Percentiles rank a stretch among this genome's conserved stretches.
Evolutionary conservation across 2,113 vertebrate species (phyloP).

Genomic region (Planiliza haematocheilus): DNA sequence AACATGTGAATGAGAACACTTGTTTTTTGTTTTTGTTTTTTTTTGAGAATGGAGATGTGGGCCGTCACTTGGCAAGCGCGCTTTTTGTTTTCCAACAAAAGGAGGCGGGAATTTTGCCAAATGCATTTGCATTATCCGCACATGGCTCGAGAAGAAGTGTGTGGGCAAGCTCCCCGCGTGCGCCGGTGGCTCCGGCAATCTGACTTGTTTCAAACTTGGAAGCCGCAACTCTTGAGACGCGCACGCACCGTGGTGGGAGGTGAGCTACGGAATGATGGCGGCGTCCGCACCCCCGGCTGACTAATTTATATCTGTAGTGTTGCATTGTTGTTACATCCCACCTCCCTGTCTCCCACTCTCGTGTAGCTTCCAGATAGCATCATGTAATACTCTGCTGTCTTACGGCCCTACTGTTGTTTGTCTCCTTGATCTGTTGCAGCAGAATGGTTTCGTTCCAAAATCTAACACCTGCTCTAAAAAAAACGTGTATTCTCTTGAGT

Average conservation of each 20-base stretch:
- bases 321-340: slow-evolving; percentile 22
- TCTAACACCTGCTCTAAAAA: too few relatives aligned
- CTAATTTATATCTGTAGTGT: slow-evolving; percentile 7
- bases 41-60: too few relatives aligned
- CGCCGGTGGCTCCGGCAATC: not conserved
- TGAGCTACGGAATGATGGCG: not conserved
- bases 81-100: slow-evolving; percentile 25
- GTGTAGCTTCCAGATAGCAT: too few relatives aligned
- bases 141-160: slow-evolving; percentile 10
- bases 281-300: not conserved
- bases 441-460: too few relatives aligned
- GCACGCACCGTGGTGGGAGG: not conserved
- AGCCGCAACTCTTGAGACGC: slow-evolving; percentile 4
- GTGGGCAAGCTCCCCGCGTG: slow-evolving; percentile 10
- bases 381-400: too few relatives aligned
- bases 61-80: not conserved
- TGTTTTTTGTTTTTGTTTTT: not conserved
- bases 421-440: too few relatives aligned
- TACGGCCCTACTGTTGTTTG: too few relatives aligned
- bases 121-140: slow-evolving; percentile 3
- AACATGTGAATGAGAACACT: not conserved
- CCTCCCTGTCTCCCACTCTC: not conserved
- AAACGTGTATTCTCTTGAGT: too few relatives aligned
- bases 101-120: slow-evolving; percentile 16
- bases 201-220: slow-evolving; percentile 30